Evolutionary conservation across 2,888 invertebrate genomes (phyloP).

Genomic region (Netelia fuscicornis): DNA sequence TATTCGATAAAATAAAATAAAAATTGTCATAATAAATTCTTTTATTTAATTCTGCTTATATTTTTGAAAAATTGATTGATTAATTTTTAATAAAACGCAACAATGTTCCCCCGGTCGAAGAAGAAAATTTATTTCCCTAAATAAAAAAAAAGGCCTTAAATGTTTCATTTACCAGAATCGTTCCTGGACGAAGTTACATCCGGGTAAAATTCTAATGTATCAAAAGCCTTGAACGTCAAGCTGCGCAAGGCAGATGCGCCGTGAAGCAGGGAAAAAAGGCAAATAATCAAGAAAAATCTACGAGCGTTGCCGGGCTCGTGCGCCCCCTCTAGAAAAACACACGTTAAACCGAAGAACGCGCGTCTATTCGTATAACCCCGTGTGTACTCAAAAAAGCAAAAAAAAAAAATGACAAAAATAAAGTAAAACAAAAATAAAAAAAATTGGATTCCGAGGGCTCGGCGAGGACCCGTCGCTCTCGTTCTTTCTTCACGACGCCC

Average conservation of each 20-base stretch:
- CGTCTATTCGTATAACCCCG: conserved; percentile 55
- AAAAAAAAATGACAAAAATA: conserved; percentile 7
- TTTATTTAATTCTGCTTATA: not conserved
- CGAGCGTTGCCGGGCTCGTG: conserved; percentile 32
- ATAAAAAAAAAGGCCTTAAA: not conserved
- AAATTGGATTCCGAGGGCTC: conserved; percentile 12
- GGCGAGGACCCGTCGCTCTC: conserved; percentile 31
- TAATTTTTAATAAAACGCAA: not conserved
- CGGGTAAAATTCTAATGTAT: not conserved
- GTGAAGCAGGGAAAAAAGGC: not conserved
- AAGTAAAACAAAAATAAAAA: conserved; percentile 11
- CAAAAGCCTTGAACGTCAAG: not conserved
- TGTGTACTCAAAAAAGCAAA: conserved; percentile 32
- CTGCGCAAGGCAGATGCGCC: conserved; percentile 2
- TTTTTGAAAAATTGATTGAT: not conserved
- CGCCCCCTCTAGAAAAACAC: conserved; percentile 50
- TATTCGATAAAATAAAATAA: not conserved
- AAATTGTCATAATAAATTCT: not conserved
- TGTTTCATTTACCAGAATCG: not conserved
- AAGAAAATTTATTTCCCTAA: not conserved
- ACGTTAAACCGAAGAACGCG: conserved; percentile 51
- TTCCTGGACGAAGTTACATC: not conserved
- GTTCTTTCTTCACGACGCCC: conserved; percentile 18
- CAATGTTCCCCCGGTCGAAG: too few relatives aligned
- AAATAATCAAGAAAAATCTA: conserved; percentile 21